These are phyloP conservation scores for Callipepla squamata DNA, from an alignment of 2,113 vertebrate genomes.

Conservation along the genomic window DNA sequence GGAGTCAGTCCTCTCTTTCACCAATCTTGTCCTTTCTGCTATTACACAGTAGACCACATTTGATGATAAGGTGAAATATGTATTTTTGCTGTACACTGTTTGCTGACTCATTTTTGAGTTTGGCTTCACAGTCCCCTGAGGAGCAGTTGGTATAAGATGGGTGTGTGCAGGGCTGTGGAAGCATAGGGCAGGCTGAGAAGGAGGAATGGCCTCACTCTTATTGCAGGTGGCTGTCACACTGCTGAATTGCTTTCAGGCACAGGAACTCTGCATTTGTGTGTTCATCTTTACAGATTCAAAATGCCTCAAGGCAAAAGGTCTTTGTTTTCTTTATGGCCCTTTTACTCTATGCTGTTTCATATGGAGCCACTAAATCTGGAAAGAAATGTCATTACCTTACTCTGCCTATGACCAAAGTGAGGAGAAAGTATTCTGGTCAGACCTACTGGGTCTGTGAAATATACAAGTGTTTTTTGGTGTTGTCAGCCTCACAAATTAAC, in stretches of 20 bases:
- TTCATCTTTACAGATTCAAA: background rate
- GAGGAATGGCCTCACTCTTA: background rate
- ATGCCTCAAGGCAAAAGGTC: background rate
- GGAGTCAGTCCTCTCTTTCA: background rate
- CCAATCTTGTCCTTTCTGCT: background rate
- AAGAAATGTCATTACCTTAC: background rate
- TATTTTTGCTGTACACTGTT: background rate
- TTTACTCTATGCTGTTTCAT: background rate
- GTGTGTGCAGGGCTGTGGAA: background rate
- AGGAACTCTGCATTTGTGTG: background rate
- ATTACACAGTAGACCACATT: background rate
- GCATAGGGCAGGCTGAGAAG: accelerated
- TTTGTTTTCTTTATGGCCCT: background rate
- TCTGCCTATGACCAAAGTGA: background rate
- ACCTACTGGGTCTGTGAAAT: background rate
- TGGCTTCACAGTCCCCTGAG: background rate
- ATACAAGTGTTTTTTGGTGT: background rate
- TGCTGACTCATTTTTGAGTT: background rate
- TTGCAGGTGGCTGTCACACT: background rate
- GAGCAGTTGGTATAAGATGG: accelerated
- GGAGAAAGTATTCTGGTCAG: background rate
- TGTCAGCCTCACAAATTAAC: background rate
- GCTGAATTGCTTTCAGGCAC: background rate
- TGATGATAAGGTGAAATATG: background rate
- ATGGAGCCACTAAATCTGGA: background rate